Percentiles rank a stretch among this genome's conserved stretches.
Evolutionary conservation across 92 coral and sea anemone genomes (phyloP).

Genomic region (Epizoanthus ramosus): DNA sequence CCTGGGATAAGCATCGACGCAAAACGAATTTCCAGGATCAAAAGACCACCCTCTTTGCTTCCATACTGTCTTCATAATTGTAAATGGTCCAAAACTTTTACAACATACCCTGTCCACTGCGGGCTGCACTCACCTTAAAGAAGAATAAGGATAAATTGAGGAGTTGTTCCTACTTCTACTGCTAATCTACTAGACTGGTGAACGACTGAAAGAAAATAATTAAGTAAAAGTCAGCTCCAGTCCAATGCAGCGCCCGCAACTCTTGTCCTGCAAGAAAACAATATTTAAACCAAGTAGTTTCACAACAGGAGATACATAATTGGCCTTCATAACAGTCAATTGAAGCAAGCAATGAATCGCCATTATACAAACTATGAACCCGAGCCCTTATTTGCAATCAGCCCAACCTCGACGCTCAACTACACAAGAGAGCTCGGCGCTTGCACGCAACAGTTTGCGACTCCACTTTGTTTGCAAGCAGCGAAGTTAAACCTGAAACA

Average conservation of each 20-base stretch:
- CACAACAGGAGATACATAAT: conserved; percentile 33
- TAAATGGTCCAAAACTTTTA: too few relatives aligned
- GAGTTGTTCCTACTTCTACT: conserved; percentile 39
- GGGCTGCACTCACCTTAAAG: conserved; percentile 32
- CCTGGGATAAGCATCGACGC: conserved; percentile 42
- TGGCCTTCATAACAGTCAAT: conserved; percentile 6
- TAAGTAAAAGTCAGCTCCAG: not conserved
- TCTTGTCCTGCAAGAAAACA: conserved; percentile 9
- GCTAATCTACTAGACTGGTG: conserved; percentile 40
- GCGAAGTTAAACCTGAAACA: not conserved
- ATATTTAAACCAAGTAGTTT: conserved; percentile 25
- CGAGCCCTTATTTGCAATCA: conserved; percentile 37
- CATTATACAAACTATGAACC: conserved; percentile 26
- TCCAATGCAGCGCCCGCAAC: conserved; percentile 12
- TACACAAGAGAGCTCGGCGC: conserved; percentile 14
- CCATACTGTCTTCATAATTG: not conserved
- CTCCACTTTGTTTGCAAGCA: not conserved
- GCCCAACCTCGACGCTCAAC: conserved; percentile 20
- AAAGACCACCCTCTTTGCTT: not conserved
- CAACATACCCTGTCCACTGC: not conserved
- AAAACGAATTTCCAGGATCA: conserved; percentile 20
- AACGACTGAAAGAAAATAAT: conserved; percentile 33
- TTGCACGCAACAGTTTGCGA: conserved; percentile 36
- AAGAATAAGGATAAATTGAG: conserved; percentile 12
- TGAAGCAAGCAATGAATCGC: conserved; percentile 25